Evolutionary conservation across 2,888 invertebrate species (phyloP), one percentile per base, ranked within the genome.

Genomic region (Drosophila atripex): DNA sequence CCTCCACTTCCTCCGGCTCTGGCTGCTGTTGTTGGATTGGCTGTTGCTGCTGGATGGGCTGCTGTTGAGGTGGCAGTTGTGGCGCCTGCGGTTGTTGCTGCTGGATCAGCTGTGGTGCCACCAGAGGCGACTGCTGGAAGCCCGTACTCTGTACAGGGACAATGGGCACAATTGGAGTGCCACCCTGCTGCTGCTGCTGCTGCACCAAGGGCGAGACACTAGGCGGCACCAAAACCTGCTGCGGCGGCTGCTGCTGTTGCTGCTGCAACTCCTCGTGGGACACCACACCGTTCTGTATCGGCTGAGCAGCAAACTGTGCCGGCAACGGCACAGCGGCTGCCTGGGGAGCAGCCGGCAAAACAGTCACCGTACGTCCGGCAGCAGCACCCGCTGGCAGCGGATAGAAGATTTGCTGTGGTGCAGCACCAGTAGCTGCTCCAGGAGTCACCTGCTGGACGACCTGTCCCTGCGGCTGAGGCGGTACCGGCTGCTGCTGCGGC

Each of bases 121-220:
- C 75, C 14, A 85, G 64, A 3, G 88, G 78, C 14, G 89, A 78
- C 54, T 89, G 90, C 64, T 90, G 90, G 70, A 88, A 90, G 64
- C 82, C 72, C 5, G 73, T 61, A 23, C 84, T 32, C 57, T 79
- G 86, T 23, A 83, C 88, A 16, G 86, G 71, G 41, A 80, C 85
- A 59, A 85, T 77, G 45, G 83, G 78, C 63, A 77, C 54, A 11
- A 78, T 75, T 0, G 77, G 70, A 4, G 75, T 51, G 18, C 79
- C 75, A 50, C 69, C 76, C 9, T 72, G 69, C 55, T 70, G 53
- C 25, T 73, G n/a, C n/a, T n/a, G 69, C 43, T 78, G 84, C 79
- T 90, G 82, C 87, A 92, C 80, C 91, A 92, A 73, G 74, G 89
- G 88, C 85, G 89, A 83, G 60, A 89, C 89, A 88, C 78, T 91